These are phyloP conservation scores for Scelioninae gen. 2 DNA, from an alignment of 2,888 invertebrate genomes.

Conservation along the genomic window DNA sequence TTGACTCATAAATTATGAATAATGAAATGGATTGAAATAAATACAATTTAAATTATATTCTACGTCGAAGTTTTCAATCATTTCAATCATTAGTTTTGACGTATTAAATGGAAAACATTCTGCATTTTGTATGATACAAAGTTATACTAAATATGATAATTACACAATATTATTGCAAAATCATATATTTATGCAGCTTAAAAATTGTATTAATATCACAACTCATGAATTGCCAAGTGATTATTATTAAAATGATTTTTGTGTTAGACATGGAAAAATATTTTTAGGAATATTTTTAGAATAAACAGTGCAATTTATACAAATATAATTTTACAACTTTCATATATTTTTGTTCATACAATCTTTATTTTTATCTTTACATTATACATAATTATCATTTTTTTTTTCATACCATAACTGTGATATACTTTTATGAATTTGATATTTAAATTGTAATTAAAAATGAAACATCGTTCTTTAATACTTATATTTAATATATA, in stretches of 20 bases:
- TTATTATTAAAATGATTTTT: slow-evolving; percentile 8
- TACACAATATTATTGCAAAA: slow-evolving; percentile 2
- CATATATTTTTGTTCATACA: not conserved
- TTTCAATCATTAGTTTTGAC: no score
- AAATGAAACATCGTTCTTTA: not conserved
- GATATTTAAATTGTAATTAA: slow-evolving; percentile 5
- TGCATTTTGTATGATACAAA: no score
- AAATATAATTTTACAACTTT: slow-evolving; percentile 11
- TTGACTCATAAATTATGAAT: no score
- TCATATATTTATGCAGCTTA: slow-evolving; percentile 43
- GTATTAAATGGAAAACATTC: no score
- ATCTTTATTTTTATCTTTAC: no score
- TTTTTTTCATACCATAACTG: slow-evolving; percentile 34
- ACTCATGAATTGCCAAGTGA: not conserved
- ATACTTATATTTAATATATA: not conserved
- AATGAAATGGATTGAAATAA: no score
- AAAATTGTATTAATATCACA: slow-evolving; percentile 11
- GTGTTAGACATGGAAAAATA: no score
- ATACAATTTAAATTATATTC: no score
- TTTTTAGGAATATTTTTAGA: no score
- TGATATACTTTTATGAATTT: slow-evolving; percentile 41
- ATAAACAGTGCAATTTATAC: no score
- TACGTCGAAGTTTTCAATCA: no score
- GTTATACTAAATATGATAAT: no score
- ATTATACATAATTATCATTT: slow-evolving; percentile 25